Base-by-base conservation (phyloP, 2,888 invertebrate genomes). In the Tenodera sinensis region DNA sequence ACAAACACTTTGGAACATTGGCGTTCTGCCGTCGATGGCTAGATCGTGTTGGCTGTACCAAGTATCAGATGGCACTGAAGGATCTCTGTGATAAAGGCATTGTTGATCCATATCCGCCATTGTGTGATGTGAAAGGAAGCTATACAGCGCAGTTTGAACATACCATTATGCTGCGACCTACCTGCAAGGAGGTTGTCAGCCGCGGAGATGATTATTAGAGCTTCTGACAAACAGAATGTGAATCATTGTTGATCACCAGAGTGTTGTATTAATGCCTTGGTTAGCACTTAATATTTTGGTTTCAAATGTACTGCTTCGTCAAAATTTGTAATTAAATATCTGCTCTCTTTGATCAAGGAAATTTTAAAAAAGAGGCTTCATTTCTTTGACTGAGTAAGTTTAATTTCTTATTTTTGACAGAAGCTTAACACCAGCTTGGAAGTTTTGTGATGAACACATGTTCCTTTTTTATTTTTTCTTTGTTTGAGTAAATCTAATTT, bases 141-240 rank as follows among this genome's bases (percentile, higher is more conserved):
- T 99, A 99, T 94, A 99, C 99, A 0, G 99, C 99, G 84, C 99
- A 99, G 94, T 99, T 98, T 93, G 99, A 99, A 93, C 99, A 99
- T 94, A 99, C 99, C 7, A 97, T 99, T 92, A 96, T 99, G 91
- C 95, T 99, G 91, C 95, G 99, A 92, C 99, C 99, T 83, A 99
- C 99, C 0, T 99, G 99, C 94, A 99, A 99, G 94, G 99, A 99
- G 94, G 96, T 99, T 34, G 97, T 99, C 86, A 99, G 98, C 42
- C 96, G 99, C 90, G 99, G 99, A 54, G 97, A 97, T 91, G 99
- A 99, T 93, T 99, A 99, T 93, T 98, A 95, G 88, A 20, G 6
- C 54, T 71, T 15, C 54, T 20, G 25, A 71, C 20, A 15, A 47
- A 25, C 20, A 20, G 2, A 4, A 20, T 15, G 4, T 20, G 54